A percentile compares a stretch with the other conserved stretches of the same genome.
Conservation (phyloP, 2,797 vertebrate species). For the Sparidentex hasta region DNA sequence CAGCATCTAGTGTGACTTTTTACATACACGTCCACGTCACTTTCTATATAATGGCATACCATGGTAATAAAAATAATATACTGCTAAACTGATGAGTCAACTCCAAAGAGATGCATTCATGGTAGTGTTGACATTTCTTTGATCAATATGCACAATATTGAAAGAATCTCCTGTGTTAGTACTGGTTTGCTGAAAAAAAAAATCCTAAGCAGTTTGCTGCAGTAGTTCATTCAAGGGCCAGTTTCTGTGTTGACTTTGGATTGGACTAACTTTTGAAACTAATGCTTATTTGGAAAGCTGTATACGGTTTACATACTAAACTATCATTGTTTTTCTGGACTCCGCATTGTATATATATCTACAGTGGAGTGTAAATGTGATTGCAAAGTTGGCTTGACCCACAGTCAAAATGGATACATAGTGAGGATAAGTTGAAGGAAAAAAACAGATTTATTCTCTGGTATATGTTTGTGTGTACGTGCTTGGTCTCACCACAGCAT, state of each 20-base stretch:
- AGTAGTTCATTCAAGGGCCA: background rate
- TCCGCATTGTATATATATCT: background rate
- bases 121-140: background rate
- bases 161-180: background rate
- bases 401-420: background rate
- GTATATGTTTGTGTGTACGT: background rate
- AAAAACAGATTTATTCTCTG: background rate
- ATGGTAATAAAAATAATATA: no score
- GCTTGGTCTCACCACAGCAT: constrained; percentile 8
- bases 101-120: background rate
- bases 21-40: no score
- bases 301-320: background rate
- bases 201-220: background rate
- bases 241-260: background rate
- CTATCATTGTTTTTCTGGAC: background rate
- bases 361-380: background rate
- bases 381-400: background rate
- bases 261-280: no score
- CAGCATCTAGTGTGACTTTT: no score
- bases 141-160: background rate
- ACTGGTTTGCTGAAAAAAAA: background rate
- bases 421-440: background rate
- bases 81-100: background rate
- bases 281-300: background rate
- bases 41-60: no score